A percentile compares a stretch with the other conserved stretches of the same genome.
Conservation (phyloP, 2,113 vertebrate genomes). For the Aegithalos caudatus region DNA sequence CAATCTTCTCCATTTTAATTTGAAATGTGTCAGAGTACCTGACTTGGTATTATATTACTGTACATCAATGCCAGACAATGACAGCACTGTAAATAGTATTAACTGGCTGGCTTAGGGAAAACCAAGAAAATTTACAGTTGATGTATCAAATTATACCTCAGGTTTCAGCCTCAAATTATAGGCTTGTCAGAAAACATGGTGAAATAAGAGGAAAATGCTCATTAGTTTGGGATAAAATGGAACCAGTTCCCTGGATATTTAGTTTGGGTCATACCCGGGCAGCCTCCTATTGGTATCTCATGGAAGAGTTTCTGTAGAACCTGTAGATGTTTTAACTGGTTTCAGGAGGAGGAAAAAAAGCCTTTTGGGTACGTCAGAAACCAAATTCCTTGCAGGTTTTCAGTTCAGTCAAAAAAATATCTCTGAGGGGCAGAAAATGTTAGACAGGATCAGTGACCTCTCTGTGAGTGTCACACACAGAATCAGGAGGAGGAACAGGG, state of each 20-base stretch:
- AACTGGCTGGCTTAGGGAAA: background rate
- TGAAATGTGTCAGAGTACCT: background rate
- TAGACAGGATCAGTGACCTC: background rate
- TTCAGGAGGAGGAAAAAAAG: background rate
- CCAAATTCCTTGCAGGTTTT: background rate
- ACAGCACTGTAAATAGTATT: constrained; percentile 24
- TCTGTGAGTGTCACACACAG: background rate
- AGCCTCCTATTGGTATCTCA: background rate
- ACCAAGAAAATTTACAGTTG: background rate
- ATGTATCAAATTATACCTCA: background rate
- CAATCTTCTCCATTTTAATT: constrained; percentile 33
- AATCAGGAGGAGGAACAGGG: background rate
- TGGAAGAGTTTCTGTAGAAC: background rate
- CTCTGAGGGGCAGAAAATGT: background rate
- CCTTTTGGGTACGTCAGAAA: background rate
- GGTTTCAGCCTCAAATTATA: background rate
- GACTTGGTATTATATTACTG: background rate
- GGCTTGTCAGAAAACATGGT: background rate
- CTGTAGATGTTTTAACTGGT: background rate
- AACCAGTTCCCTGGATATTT: background rate
- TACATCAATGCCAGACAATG: constrained; percentile 19
- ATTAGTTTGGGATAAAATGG: background rate
- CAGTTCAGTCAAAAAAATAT: background rate
- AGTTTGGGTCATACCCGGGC: background rate
- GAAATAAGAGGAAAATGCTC: background rate